phyloP scores from a whole-genome alignment of 1,140 invertebrate species.

The Oreohelix idahoensis region DNA sequence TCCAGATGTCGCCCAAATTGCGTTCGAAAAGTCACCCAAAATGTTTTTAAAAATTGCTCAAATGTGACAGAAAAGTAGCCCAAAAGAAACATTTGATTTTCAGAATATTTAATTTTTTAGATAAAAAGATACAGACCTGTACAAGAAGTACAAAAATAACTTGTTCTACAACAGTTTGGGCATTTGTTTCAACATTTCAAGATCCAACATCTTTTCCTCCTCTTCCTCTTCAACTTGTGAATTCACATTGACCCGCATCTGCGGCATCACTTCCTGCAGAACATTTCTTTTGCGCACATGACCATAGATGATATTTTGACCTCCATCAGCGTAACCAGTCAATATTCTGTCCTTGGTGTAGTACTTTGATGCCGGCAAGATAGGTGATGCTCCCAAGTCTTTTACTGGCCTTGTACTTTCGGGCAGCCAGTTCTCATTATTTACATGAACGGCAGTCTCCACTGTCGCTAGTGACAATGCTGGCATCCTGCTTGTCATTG shows the following conservation, averaged over 20 bases:
- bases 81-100: too few species aligned
- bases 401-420: neutral
- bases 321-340: neutral
- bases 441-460: neutral
- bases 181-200: constrained; percentile 64
- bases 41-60: too few species aligned
- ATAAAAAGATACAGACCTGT: too few species aligned
- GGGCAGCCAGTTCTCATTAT: neutral
- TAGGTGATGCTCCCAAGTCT: neutral
- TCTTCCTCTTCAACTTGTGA: neutral
- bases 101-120: too few species aligned
- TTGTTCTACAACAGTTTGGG: constrained; percentile 63
- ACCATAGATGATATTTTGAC: neutral
- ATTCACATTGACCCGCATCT: neutral
- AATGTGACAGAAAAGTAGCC: too few species aligned
- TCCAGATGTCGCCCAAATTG: too few species aligned
- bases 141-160: too few species aligned
- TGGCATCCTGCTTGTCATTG: too few species aligned
- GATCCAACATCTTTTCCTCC: constrained; percentile 65
- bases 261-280: neutral
- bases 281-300: neutral
- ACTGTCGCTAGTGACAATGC: too few species aligned
- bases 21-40: too few species aligned
- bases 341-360: neutral
- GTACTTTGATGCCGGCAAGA: neutral